Evolutionary conservation across 2,888 invertebrate species (phyloP), one percentile per base, ranked within the genome.

Genomic region (Rhaphigaster nebulosa): DNA sequence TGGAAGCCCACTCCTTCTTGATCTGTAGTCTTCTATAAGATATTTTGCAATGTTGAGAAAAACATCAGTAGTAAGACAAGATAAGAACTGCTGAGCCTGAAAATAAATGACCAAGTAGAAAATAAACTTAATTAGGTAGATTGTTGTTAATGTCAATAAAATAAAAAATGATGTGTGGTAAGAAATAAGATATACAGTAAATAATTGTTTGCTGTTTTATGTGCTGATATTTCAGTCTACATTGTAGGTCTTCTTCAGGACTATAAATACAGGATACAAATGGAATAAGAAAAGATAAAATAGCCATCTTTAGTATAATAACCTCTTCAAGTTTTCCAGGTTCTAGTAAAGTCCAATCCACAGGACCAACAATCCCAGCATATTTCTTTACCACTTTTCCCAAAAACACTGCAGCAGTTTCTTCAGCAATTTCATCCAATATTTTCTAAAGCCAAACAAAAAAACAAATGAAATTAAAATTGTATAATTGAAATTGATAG

Each of bases 1-100:
- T 0, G 98, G 98, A 94, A 98, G 96, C 60, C 98, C 98, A 92
- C 96, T 95, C 91, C 95, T 94, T 92, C 96, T 95, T 92, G 95
- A 94, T n/a, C 95, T 94, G 93, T 95, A 96, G 94, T 96, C 94
- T 4, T 93, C 93, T 0, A 96, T 95, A 87, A 97, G 94, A 54
- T 96, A 95, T 90, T 95, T 94, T 92, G 96, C 96, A 89, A 97
- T 94, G 34, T 95, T 94, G 20, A 94, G 93, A 65, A 96, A 93
- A 0, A 94, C 93, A n/a, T 93, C 92, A 45, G 94, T 93, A 23
- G 95, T 95, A 90, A 97, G 93, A 92, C 96, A 96, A 0, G 92
- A 88, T 26, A 95, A 93, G 90, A 96, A 94, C 60, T 93, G 93
- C 93, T 94, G 92, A 41, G 93, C 93, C 87, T 52, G 87, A 89